Base-by-base conservation (phyloP, 2,888 invertebrate genomes). In the Proisotoma minuta region DNA sequence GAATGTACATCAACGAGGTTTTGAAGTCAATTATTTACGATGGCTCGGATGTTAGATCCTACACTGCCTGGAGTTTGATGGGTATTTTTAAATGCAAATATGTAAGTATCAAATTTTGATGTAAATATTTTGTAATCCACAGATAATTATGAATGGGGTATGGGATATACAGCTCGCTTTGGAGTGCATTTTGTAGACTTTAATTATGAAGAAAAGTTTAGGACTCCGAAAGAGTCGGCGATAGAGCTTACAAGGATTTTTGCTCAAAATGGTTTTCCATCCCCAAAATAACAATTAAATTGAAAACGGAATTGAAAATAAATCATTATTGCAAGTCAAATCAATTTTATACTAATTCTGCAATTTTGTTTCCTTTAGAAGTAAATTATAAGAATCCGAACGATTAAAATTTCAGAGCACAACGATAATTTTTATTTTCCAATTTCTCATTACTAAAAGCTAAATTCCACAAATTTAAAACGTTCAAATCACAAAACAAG, bases 191-290 rank as follows among this genome's bases (percentile, higher is more conserved):
- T 59, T 29, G 53, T 54, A 4, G 26, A 54, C 22, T 62, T 59
- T 40, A 27, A 54, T 8, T 61, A 56, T 34, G 28, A 26, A 15
- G 58, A 61, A 4, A 28, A 54, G 18, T 47, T 57, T 3, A 48
- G 67, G 23, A 48, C 61, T 28, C 64, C 64, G 12, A 79, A 78
- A 62, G 74, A 72, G 1, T 78, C 79, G 4, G 77, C 78, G 10
- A 54, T 59, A 29, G 77, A 70, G 69, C 76, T 75, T 63, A 60
- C 63, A 2, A 24, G 62, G 28, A 39, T 73, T 18, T 59, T 69
- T 29, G 39, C 48, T 10, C 59, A 68, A 15, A 71, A 72, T 57
- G 72, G 72, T 27, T 72, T 71, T 47, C 65, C 65, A 18, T 20
- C 18, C 4, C 43, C 43, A 43, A 43, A 43, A 43, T 43, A 20